Evolutionary conservation across 2,888 invertebrate species (phyloP).

Genomic region (Adelognathus sp.): DNA sequence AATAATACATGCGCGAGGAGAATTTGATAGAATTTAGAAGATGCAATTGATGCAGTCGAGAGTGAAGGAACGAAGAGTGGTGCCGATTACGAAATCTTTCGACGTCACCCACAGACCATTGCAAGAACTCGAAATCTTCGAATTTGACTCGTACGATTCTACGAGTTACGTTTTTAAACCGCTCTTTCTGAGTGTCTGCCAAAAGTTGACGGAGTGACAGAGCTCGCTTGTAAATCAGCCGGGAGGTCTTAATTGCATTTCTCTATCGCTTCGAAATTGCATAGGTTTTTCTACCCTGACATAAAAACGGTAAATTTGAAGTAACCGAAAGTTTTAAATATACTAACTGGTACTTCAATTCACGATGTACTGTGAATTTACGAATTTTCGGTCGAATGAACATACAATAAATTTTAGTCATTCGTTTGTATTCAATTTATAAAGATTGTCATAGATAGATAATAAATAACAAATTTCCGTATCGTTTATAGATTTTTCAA

Average conservation of each 20-base stretch:
- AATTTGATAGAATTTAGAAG: conserved; percentile 1
- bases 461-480: too few species aligned
- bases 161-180: conserved; percentile 17
- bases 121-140: background rate
- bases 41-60: background rate
- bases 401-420: too few species aligned
- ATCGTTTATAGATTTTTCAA: background rate
- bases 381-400: too few species aligned
- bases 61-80: background rate
- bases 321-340: too few species aligned
- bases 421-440: too few species aligned
- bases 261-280: background rate
- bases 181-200: conserved; percentile 8
- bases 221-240: background rate
- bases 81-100: conserved; percentile 21
- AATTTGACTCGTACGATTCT: background rate
- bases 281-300: too few species aligned
- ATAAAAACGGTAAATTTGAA: too few species aligned
- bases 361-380: too few species aligned
- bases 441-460: too few species aligned
- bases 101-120: background rate
- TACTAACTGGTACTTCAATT: too few species aligned
- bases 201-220: conserved; percentile 4
- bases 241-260: background rate
- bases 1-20: background rate